Base-by-base conservation (phyloP, 37 sponge, comb jelly and placozoan genomes). In the Aphrocallistes beatrix region DNA sequence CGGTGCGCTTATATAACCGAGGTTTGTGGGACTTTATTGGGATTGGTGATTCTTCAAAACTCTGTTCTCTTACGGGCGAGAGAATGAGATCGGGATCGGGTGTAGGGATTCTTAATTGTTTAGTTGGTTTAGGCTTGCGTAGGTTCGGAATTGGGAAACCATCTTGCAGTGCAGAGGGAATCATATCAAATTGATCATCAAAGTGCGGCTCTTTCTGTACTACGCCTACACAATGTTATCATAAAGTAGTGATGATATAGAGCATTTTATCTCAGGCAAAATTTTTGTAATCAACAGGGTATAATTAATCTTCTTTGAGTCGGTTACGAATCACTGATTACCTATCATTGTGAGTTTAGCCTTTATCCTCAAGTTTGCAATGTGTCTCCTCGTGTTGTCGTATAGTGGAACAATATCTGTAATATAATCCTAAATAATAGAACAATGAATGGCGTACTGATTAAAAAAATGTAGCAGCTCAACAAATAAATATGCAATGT, bases 301-400 rank as follows among this genome's bases (percentile, higher is more conserved):
- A 60, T 60, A 19, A 60, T 60, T 32, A 6, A 32, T 21, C 75
- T n/a, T n/a, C n/a, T n/a, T n/a, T n/a, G n/a, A n/a, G n/a, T n/a
- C n/a, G n/a, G n/a, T n/a, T n/a, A n/a, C n/a, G n/a, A n/a, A n/a
- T n/a, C n/a, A n/a, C n/a, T n/a, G n/a, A 21, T 19, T 60, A 60
- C 75, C 75, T 32, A 60, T 60, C 75, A 60, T 60, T 60, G 75
- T 60, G 75, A 60, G 75, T 60, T 60, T 60, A 19, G 75, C 75
- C 21, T 28, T 60, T 32, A 60, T 13, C n/a, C 75, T 60, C 34
- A 60, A 13, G 75, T 60, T 13, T 3, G 75, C 75, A 25, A 60
- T 3, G 8, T 60, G 75, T 13, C 75, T 60, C 21, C 75, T 60
- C 34, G 10, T 60, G 75, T 60, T 60, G 75, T 60, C 75, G n/a